Base-by-base conservation (phyloP, 2,888 invertebrate genomes). In the Venusia cambrica region DNA sequence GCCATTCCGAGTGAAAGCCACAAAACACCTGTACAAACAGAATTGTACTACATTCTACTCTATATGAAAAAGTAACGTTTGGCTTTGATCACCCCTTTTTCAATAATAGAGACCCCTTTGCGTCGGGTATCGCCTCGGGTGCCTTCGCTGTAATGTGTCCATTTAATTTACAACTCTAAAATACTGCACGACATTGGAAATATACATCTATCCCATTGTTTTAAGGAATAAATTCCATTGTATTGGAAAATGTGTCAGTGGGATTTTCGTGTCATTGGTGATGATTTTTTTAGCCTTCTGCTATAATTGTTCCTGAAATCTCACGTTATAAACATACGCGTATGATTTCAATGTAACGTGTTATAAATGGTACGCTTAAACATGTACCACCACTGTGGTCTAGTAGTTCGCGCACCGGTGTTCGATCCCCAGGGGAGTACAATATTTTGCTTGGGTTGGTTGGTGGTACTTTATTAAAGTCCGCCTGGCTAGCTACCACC, bases 31-130 rank as follows among this genome's bases (percentile, higher is more conserved):
- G 71, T 59, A 66, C 62, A 75, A 72, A 77, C 65, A 72, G 62
- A 69, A 68, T 60, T 64, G 65, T 66, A 73, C 72, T 71, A 70
- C 73, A 38, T 20, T 25, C n/a, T 28, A 26, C 24, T 27, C 17
- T 26, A 26, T 71, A 71, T 65, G 65, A 71, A 69, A 67, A 73
- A 73, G 64, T 78, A 73, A 73, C 73, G 72, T 63, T 66, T 64
- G 67, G 71, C 81, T 83, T 83, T 83, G 83, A 84, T 80, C 85
- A 74, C 71, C 74, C 80, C 78, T 73, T 79, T 79, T 79, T 78
- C 81, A 78, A 83, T 81, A 83, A 79, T 79, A 73, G 69, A 73
- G 65, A 26, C 33, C 66, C 70, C 74, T 81, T 79, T 79, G 74
- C 72, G 58, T 56, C 48, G 51, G 52, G 51, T 51, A 51, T 54